phyloP scores from a whole-genome alignment of 2,888 invertebrate species.

The Polymixis flavicincta region DNA sequence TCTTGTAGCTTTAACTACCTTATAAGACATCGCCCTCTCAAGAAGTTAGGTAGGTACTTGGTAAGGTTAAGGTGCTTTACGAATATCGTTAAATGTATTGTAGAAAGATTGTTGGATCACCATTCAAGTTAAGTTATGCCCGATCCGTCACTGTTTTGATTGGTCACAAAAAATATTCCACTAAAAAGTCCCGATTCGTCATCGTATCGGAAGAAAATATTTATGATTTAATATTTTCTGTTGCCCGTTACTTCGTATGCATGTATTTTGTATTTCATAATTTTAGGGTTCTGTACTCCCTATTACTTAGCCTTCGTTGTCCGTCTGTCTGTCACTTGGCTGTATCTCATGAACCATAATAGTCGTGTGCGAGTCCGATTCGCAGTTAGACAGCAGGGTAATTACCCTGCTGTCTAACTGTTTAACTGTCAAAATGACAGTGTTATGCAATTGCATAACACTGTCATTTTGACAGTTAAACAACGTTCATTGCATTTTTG shows the following conservation, averaged over 20 bases:
- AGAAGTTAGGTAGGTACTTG: background rate
- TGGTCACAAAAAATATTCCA: background rate
- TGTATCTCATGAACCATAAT: too few species aligned
- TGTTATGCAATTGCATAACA: too few species aligned
- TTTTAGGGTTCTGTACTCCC: too few species aligned
- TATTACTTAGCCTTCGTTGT: too few species aligned
- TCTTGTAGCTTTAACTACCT: background rate
- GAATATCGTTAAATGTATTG: background rate
- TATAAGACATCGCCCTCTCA: background rate
- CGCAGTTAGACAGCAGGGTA: too few species aligned
- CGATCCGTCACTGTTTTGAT: background rate
- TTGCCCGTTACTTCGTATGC: background rate
- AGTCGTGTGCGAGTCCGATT: too few species aligned
- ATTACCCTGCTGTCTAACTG: too few species aligned
- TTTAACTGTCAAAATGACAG: too few species aligned
- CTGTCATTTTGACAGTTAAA: too few species aligned
- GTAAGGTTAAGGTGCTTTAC: background rate
- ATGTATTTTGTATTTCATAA: background rate
- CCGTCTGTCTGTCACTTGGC: too few species aligned
- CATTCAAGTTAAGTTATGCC: background rate
- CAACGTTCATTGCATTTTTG: too few species aligned
- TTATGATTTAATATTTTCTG: background rate
- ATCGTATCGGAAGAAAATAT: background rate
- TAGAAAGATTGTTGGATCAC: background rate
- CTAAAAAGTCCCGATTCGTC: background rate